Percentiles rank a stretch among this genome's conserved stretches.
Evolutionary conservation across 2,797 vertebrate species (phyloP).

Genomic region (Falco berigora): DNA sequence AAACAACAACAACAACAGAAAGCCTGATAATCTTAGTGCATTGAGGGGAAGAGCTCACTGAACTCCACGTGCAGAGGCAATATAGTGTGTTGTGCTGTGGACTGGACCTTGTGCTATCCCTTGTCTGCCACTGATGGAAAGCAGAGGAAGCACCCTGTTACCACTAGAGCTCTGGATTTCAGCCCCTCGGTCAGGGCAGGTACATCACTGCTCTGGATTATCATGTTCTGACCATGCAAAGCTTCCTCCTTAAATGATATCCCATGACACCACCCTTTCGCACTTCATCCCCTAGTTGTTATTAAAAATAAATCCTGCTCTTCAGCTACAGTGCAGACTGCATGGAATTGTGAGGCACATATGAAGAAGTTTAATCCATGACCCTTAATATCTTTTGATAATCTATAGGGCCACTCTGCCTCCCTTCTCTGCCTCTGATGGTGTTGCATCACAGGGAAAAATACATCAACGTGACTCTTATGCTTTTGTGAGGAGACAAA

Average conservation of each 20-base stretch:
- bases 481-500: background rate
- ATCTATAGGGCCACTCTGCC: rapidly evolving
- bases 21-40: background rate
- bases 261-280: background rate
- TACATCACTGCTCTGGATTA: background rate
- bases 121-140: background rate
- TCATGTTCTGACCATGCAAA: background rate
- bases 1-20: too few relatives aligned
- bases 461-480: background rate
- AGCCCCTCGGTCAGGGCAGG: background rate
- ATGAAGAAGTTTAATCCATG: background rate
- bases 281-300: background rate
- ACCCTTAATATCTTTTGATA: background rate
- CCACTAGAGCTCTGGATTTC: background rate
- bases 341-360: rapidly evolving
- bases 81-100: rapidly evolving
- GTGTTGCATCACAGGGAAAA: background rate
- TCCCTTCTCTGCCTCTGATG: background rate
- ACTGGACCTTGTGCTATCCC: background rate
- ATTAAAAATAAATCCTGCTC: background rate
- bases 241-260: background rate
- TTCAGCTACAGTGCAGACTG: background rate
- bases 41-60: background rate
- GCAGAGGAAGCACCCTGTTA: background rate
- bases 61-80: background rate